A percentile compares a stretch with the other conserved stretches of the same genome.
Conservation (phyloP, 2,888 invertebrate genomes). For the Sipunculus nudus region DNA sequence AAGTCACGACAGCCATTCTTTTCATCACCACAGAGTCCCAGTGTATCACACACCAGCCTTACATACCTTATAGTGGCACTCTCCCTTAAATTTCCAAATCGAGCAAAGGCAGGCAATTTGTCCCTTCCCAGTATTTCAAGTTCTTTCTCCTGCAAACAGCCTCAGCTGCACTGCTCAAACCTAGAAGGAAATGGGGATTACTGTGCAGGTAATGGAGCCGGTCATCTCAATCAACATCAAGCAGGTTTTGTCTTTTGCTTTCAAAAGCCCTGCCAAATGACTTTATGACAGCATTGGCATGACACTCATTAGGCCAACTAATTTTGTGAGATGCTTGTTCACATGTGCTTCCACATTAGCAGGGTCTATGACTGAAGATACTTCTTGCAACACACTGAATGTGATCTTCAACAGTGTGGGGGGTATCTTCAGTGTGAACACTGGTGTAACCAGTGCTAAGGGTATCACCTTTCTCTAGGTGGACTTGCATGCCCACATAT, state of each 20-base stretch:
- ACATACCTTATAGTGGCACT: not conserved
- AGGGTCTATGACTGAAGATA: not conserved
- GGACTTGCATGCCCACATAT: not conserved
- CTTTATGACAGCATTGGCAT: not conserved
- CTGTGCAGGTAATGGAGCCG: too few species aligned
- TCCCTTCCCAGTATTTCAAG: not conserved
- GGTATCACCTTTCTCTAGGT: not conserved
- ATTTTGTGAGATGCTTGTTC: not conserved
- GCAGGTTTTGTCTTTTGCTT: not conserved
- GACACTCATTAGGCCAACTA: not conserved
- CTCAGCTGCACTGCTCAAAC: not conserved
- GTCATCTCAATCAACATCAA: not conserved
- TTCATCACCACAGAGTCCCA: not conserved
- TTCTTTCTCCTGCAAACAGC: not conserved
- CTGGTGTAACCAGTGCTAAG: not conserved
- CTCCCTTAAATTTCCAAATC: not conserved
- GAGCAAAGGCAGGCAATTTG: not conserved
- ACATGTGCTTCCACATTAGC: not conserved
- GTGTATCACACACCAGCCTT: not conserved
- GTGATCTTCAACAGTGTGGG: not conserved
- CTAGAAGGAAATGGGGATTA: constrained; percentile 1
- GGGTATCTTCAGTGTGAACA: not conserved
- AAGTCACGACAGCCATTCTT: not conserved
- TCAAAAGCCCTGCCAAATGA: not conserved
- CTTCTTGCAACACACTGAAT: not conserved